Base-by-base conservation (phyloP, 2,113 vertebrate species). In the Nothobranchius furzeri region DNA sequence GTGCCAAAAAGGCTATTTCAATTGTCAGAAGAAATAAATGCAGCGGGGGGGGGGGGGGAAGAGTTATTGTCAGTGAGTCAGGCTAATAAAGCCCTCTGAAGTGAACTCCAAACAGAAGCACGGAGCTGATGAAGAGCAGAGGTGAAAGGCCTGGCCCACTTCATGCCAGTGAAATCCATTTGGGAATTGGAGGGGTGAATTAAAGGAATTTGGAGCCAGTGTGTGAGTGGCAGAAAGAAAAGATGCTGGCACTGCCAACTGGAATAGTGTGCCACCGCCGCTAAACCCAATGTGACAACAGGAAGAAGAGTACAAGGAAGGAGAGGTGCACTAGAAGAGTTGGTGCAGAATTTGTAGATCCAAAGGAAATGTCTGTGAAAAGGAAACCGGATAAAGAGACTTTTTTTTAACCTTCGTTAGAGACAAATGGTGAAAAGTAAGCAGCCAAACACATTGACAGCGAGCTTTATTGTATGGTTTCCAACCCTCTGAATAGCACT, bases 361-460 rank as follows among this genome's bases (percentile, higher is more conserved):
- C 53, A 72, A 60, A 68, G 60, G 47, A 83, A 85, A 88, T 79
- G 82, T 87, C 81, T 82, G 25, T 7, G 2, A 4, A 36, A 36
- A 13, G 76, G 83, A 85, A 85, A 80, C 59, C 64, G 64, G 73
- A 42, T 24, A 35, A 60, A 67, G 63, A 45, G 24, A 57, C 20
- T 30, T n/a, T 45, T 35, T n/a, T 14, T 10, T 14, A 10, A 56
- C 14, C 14, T 17, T 13, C 68, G 17, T 75, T 77, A 71, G 70
- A 75, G 75, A 81, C 74, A 86, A 81, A 72, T 30, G 64, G 66
- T 63, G 75, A 60, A 64, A 66, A 69, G 68, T 49, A 49, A 42
- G 68, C 37, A 1, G n/a, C n/a, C 14, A 50, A 30, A 55, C 53
- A 76, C 67, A 64, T 66, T 73, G 70, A 78, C 76, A 74, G 53